Conservation (phyloP, 2,888 invertebrate species). For the Polymixis lichenea region DNA sequence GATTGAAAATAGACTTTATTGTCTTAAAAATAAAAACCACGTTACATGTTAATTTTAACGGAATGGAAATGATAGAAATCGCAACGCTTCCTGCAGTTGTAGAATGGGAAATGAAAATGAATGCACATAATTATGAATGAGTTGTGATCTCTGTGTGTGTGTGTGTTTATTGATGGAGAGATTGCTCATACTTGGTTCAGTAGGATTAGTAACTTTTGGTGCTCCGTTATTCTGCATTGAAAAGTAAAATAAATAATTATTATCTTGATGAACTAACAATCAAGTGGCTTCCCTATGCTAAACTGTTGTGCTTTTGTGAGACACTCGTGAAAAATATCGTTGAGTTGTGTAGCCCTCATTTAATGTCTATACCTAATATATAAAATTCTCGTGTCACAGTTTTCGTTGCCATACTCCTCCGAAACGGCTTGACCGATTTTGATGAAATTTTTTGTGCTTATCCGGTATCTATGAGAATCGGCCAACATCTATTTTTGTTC, state of each 20-base stretch:
- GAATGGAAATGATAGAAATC: conserved; percentile 83
- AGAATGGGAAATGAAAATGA: conserved; percentile 78
- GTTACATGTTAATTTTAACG: conserved; percentile 66
- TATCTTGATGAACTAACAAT: not conserved
- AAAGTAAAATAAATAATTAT: not conserved
- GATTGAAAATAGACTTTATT: conserved; percentile 71
- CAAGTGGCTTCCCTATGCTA: not conserved
- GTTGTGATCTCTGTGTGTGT: conserved; percentile 61
- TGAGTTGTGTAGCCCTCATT: too few species aligned
- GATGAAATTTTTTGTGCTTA: too few species aligned
- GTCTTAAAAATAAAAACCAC: conserved; percentile 57
- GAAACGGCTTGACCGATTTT: too few species aligned
- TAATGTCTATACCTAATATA: not conserved
- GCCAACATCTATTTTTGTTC: too few species aligned
- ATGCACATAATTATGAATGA: conserved; percentile 76
- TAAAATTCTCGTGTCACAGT: too few species aligned
- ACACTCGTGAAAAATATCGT: not conserved
- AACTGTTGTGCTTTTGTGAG: not conserved
- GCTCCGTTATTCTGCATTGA: not conserved
- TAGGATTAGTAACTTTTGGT: not conserved
- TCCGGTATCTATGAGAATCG: too few species aligned
- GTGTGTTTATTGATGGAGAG: conserved; percentile 58
- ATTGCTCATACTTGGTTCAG: conserved; percentile 2
- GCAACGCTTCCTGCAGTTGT: conserved; percentile 82
- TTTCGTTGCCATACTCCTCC: too few species aligned